A percentile compares a stretch with the other conserved stretches of the same genome.
phyloP scores from a whole-genome alignment of 2,113 vertebrate genomes.

The Ptychochromis oligacanthus region DNA sequence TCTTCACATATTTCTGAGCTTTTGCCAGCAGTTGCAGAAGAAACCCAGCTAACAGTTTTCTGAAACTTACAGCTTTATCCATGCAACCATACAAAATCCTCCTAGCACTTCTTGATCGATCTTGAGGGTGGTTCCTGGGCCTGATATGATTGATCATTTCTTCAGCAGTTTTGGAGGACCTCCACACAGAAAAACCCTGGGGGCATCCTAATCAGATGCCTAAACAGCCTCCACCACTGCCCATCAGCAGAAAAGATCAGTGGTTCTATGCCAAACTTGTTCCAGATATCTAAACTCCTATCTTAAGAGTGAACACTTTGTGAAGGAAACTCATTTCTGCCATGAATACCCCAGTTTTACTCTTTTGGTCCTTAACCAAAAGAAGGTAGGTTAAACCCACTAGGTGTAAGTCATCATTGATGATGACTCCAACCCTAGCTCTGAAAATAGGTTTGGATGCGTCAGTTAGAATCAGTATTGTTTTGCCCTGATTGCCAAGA shows the following conservation, averaged over 20 bases:
- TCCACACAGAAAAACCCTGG: too few species aligned
- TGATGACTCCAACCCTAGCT: too few species aligned
- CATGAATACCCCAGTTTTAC: too few species aligned
- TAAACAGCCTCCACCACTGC: background rate
- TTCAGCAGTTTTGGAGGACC: background rate
- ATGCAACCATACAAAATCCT: background rate
- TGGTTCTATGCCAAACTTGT: background rate
- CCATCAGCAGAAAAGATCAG: background rate
- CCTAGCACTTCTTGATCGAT: background rate
- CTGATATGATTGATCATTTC: background rate
- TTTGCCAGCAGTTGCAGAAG: too few species aligned
- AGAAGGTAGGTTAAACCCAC: too few species aligned
- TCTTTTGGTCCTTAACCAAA: background rate
- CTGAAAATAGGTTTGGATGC: too few species aligned
- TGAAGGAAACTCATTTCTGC: background rate
- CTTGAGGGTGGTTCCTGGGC: background rate
- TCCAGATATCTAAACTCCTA: background rate
- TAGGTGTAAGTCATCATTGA: too few species aligned
- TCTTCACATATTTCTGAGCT: too few species aligned
- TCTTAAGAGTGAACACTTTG: background rate
- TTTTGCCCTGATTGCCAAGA: too few species aligned
- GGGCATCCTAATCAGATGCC: background rate
- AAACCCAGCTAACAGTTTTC: too few species aligned
- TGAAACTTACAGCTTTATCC: too few species aligned
- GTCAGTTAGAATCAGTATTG: too few species aligned